Evolutionary conservation across 2,113 vertebrate species (phyloP), one percentile per base, ranked within the genome.

Genomic region (Maccullochella peelii): DNA sequence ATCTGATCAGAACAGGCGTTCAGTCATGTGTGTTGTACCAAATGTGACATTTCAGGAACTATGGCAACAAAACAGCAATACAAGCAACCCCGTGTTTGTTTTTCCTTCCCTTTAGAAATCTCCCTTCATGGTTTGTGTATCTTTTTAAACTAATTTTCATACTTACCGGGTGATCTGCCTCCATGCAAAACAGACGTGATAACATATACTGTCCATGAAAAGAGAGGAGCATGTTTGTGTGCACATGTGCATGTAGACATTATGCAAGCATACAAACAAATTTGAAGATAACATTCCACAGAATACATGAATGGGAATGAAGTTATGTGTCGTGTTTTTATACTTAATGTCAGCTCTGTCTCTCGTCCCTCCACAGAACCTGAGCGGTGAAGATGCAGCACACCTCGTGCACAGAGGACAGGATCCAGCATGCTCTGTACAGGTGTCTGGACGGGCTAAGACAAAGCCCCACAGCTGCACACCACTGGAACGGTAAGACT

Each of bases 371-470:
- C 72, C 30, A 14, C 82, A 98, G 97, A 96, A 89, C 49, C 96
- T 96, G 96, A 97, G 91, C 89, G 90, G 77, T 75, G 75, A 99
- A 95, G 91, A 99, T 99, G 98, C 97, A 98, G 96, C 91, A 98
- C 95, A 99, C 98, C 27, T 97, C 98, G 1, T 99, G 98, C 92
- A 99, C 98, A 0, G 98, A 99, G 96, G 98, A 99, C 95, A 96
- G 98, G 86, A 99, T 99, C 95, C 97, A 97, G 94, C 98, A 99
- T 0, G 97, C 97, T 5, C 88, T 99, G 95, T 97, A 99, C 71
- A 93, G 97, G 76, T 99, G 98, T 75, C 94, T 99, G 44, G 97
- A 98, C 0, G 97, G 98, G 11, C 96, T 99, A 75, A 96, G 96
- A 80, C 93, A 93, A 70, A 95, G 90, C 30, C 92, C 94, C 6